These are phyloP conservation scores for Cotesia chilonis DNA, from an alignment of 1,140 invertebrate genomes.

Conservation along the genomic window DNA sequence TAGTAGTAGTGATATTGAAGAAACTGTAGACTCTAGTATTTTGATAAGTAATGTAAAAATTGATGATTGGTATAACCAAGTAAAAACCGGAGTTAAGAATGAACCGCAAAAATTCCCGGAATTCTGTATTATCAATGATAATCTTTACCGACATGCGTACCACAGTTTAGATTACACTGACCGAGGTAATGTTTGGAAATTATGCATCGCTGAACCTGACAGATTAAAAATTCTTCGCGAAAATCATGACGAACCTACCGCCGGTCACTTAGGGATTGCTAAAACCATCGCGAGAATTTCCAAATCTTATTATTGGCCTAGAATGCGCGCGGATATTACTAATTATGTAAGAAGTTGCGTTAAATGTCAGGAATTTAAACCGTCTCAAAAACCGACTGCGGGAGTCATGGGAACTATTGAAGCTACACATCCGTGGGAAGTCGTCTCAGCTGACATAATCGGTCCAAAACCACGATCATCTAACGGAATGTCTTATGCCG, in stretches of 20 bases:
- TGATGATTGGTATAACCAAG: conserved; percentile 44
- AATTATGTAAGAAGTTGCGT: conserved; percentile 37
- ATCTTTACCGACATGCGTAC: conserved; percentile 30
- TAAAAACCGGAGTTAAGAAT: conserved; percentile 1
- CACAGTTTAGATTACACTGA: conserved; percentile 23
- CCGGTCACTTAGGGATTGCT: conserved; percentile 42
- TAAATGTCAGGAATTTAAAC: conserved; percentile 12
- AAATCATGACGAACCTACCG: conserved; percentile 33
- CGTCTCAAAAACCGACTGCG: no score
- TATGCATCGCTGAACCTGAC: conserved; percentile 24
- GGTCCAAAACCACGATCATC: no score
- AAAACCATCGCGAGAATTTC: conserved; percentile 40
- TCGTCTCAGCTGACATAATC: no score
- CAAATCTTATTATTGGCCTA: conserved; percentile 42
- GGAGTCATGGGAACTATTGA: no score
- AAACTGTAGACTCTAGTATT: conserved; percentile 37
- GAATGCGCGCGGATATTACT: conserved; percentile 27
- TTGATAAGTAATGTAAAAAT: conserved; percentile 34
- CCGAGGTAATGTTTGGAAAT: conserved; percentile 34
- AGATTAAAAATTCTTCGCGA: conserved; percentile 14
- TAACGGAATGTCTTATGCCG: no score
- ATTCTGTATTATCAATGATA: conserved; percentile 37
- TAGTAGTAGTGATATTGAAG: not conserved
- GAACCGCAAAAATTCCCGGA: conserved; percentile 27
- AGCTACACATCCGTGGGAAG: no score